Base-by-base conservation (phyloP, 2,888 invertebrate species). In the Pristionchus mayeri region DNA sequence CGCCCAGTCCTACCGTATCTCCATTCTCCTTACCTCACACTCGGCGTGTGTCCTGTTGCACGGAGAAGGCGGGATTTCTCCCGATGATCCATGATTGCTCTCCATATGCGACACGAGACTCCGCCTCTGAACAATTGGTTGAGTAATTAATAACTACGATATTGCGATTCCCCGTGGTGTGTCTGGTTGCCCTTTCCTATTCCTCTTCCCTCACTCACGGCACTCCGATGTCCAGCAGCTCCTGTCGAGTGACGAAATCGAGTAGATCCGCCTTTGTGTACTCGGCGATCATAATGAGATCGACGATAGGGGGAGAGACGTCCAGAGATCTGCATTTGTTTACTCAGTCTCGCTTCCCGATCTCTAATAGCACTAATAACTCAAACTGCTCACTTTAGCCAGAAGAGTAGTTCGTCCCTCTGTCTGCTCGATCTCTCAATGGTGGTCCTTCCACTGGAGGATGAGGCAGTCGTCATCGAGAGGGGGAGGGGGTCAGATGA, bases 261-360 rank as follows among this genome's bases (percentile, higher is more conserved):
- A 97, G 93, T 82, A 98, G 94, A 93, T 97, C 97, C 44, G 95
- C 95, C 87, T 96, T 95, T 0, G 95, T 95, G 93, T 96, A 97
- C 88, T 96, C 95, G 93, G 97, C 96, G 37, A 94, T 93, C 21
- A 88, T 85, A 86, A 95, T 95, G 91, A 95, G 95, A 71, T 94
- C 94, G 84, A 95, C 95, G 9, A 96, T 95, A 30, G 94, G 93
- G 30, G 95, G 94, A 90, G 96, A 96, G 63, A 97, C 94, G 2
- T 95, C 95, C 80, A 96, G 94, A 3, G 95, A 94, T 63, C 94
- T 93, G 48, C 27, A 71, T 11, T 52, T n/a, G n/a, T n/a, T n/a
- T n/a, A n/a, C n/a, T n/a, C n/a, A n/a, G n/a, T n/a, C n/a, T n/a
- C n/a, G n/a, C n/a, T n/a, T n/a, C n/a, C n/a, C n/a, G n/a, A n/a